phyloP scores from a whole-genome alignment of 2,797 vertebrate species.

The Macrochelys suwanniensis region DNA sequence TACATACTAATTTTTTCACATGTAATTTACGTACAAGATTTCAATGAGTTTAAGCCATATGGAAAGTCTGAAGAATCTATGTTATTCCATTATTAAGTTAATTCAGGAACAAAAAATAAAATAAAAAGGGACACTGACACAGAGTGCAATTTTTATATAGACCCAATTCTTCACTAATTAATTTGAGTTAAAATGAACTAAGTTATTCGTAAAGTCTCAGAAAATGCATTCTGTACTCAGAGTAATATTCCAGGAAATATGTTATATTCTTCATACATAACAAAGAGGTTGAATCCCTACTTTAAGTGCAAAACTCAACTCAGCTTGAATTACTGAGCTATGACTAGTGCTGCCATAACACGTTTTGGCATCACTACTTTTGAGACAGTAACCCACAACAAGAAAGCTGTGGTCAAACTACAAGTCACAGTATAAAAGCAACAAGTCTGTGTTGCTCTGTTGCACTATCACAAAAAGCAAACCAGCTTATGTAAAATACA shows the following conservation, averaged over 20 bases:
- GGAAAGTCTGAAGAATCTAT: not conserved
- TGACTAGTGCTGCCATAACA: not conserved
- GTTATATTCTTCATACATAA: not conserved
- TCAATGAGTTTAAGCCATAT: not conserved
- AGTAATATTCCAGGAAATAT: not conserved
- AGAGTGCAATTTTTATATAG: not conserved
- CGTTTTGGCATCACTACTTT: not conserved
- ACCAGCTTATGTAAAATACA: not conserved
- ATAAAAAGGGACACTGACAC: not conserved
- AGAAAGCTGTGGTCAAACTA: not conserved
- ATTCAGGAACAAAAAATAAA: not conserved
- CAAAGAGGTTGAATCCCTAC: not conserved
- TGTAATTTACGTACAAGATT: not conserved
- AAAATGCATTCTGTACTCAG: not conserved
- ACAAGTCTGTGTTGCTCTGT: not conserved
- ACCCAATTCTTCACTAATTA: not conserved
- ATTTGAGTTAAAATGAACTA: slow-evolving; percentile 14
- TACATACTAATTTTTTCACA: not conserved
- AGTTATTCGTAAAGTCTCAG: not conserved
- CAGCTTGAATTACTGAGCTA: not conserved
- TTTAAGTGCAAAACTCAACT: not conserved
- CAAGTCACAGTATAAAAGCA: not conserved
- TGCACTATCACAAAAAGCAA: not conserved
- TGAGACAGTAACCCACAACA: not conserved
- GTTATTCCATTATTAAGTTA: not conserved